A percentile compares a stretch with the other conserved stretches of the same genome.
phyloP scores from a whole-genome alignment of 2,888 invertebrate genomes.

The Doris montereyensis region DNA sequence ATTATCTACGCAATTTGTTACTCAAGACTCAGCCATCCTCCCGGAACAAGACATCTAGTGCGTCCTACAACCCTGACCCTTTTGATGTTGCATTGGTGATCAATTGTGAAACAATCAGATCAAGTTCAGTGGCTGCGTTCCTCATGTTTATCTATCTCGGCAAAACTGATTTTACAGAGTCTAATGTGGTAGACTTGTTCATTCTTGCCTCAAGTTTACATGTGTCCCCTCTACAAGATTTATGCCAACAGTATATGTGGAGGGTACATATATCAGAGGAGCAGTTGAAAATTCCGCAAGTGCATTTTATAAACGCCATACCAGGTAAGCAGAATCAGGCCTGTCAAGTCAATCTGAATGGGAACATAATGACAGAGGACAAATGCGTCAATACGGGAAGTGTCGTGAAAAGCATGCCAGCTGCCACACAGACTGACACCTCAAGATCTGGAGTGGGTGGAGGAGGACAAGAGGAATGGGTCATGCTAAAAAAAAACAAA shows the following conservation, averaged over 20 bases:
- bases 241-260: conserved; percentile 33
- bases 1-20: conserved; percentile 40
- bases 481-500: conserved; percentile 43
- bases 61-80: background rate
- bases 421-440: conserved; percentile 37
- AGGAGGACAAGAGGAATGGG: conserved; percentile 43
- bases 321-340: conserved; percentile 16
- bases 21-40: background rate
- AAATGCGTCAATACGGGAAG: conserved; percentile 10
- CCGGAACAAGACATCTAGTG: background rate
- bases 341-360: background rate
- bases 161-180: conserved; percentile 34
- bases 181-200: conserved; percentile 40
- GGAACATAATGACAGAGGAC: conserved; percentile 18
- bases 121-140: conserved; percentile 41
- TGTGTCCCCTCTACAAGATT: conserved; percentile 28
- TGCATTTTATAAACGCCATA: too few relatives aligned
- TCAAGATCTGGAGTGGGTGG: conserved; percentile 37
- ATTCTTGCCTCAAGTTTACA: conserved; percentile 43
- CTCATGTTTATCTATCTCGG: conserved; percentile 45
- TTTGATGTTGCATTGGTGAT: conserved; percentile 25
- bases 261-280: conserved; percentile 28
- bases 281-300: conserved; percentile 28
- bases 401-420: conserved; percentile 20
- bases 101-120: conserved; percentile 42